Percentiles rank a stretch among this genome's conserved stretches.
phyloP scores from a whole-genome alignment of 2,888 invertebrate genomes.

The Magallana nippona region DNA sequence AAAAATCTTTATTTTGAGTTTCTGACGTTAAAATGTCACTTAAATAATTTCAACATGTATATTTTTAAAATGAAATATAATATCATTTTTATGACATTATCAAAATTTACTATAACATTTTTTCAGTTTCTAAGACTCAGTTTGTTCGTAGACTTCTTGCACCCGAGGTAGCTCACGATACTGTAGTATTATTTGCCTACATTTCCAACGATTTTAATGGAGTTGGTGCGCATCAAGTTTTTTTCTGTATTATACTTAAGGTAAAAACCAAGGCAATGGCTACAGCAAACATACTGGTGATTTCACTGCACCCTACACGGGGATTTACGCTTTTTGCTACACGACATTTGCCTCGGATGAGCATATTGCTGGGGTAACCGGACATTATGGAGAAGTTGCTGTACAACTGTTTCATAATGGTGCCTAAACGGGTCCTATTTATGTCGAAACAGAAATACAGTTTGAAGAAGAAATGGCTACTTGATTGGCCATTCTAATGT shows the following conservation, averaged over 20 bases:
- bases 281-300: neutral
- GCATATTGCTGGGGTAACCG: neutral
- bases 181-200: neutral
- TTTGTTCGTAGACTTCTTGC: neutral
- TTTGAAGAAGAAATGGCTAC: neutral
- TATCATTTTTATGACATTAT: no score
- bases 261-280: neutral
- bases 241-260: neutral
- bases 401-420: neutral
- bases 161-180: neutral
- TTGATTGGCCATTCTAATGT: neutral
- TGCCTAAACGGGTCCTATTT: neutral
- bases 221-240: neutral
- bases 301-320: neutral
- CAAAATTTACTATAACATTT: no score
- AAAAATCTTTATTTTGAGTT: no score
- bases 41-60: no score
- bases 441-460: neutral
- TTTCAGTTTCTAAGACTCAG: no score
- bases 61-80: no score
- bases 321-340: neutral
- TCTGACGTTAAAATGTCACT: no score
- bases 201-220: neutral
- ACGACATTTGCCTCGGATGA: neutral
- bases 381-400: neutral